A percentile compares a stretch with the other conserved stretches of the same genome.
Evolutionary conservation across 2,113 vertebrate genomes (phyloP).

Genomic region (Helogale parvula): DNA sequence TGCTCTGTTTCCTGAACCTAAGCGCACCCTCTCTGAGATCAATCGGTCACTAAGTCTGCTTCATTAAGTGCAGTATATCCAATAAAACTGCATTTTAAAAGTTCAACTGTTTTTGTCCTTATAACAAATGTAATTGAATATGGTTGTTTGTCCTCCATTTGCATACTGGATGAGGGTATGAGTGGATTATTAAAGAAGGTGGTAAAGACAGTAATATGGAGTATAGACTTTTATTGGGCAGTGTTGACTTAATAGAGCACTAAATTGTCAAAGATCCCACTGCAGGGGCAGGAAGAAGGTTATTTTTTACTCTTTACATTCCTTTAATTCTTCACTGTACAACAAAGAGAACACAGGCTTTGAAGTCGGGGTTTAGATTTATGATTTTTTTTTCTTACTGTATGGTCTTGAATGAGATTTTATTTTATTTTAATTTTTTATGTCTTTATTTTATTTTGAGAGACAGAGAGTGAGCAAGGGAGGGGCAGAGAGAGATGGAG

Average conservation of each 20-base stretch:
- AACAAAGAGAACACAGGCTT: neutral
- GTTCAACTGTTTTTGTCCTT: neutral
- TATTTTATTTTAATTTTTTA: neutral
- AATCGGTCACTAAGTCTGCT: neutral
- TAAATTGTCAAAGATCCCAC: neutral
- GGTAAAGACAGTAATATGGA: neutral
- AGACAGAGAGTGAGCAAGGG: too few relatives aligned
- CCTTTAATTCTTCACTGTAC: neutral
- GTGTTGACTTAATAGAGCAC: neutral
- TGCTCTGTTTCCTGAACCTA: constrained; percentile 35
- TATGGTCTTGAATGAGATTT: neutral
- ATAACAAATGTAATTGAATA: neutral
- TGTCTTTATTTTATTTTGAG: too few relatives aligned
- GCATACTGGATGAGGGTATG: neutral
- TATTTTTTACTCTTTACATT: neutral
- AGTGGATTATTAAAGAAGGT: neutral
- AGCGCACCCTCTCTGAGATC: neutral
- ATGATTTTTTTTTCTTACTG: neutral
- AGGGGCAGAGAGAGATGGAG: too few relatives aligned
- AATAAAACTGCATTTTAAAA: neutral
- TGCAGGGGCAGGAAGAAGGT: neutral
- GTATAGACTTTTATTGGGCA: neutral
- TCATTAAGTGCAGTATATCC: neutral
- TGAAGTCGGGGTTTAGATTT: neutral
- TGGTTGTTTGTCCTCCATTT: neutral